phyloP scores from a whole-genome alignment of 2,113 vertebrate species.

The Paralichthys olivaceus region DNA sequence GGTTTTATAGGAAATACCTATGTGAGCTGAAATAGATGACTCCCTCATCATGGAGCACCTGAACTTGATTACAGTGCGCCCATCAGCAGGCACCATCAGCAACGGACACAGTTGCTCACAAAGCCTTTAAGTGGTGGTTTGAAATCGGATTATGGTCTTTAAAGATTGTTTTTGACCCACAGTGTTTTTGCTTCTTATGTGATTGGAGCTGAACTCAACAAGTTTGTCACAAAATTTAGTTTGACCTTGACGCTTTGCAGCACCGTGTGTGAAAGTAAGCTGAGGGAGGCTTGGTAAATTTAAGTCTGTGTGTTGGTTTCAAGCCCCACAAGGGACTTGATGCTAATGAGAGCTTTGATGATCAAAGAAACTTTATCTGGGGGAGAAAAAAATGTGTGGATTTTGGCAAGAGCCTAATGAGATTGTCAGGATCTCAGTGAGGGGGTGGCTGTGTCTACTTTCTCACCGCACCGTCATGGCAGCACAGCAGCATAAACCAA shows the following conservation, averaged over 20 bases:
- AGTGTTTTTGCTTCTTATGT: constrained; percentile 2
- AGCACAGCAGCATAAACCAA: constrained; percentile 15
- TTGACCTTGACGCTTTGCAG: constrained; percentile 22
- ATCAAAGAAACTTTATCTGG: constrained; percentile 48
- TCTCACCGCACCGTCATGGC: constrained; percentile 21
- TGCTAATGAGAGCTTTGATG: constrained; percentile 59
- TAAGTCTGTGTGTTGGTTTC: constrained; percentile 26
- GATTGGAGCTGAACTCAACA: constrained; percentile 9
- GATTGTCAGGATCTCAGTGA: constrained; percentile 34
- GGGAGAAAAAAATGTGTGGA: constrained; percentile 39
- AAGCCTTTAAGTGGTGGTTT: constrained; percentile 49
- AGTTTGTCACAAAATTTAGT: constrained; percentile 24
- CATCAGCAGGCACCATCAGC: constrained; percentile 40
- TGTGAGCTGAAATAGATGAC: constrained; percentile 49
- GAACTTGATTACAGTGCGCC: constrained; percentile 53
- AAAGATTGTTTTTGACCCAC: constrained; percentile 22
- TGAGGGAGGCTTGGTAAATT: constrained; percentile 27
- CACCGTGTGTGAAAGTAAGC: constrained; percentile 6
- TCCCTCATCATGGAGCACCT: constrained; percentile 47
- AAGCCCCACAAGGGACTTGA: constrained; percentile 28
- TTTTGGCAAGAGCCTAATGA: constrained; percentile 45
- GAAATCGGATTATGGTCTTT: constrained; percentile 31
- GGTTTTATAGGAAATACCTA: constrained; percentile 60
- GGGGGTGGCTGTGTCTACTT: constrained; percentile 21
- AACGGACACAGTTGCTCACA: constrained; percentile 21